phyloP scores from a whole-genome alignment of 2,888 invertebrate species.

The Calliphora vomitoria region DNA sequence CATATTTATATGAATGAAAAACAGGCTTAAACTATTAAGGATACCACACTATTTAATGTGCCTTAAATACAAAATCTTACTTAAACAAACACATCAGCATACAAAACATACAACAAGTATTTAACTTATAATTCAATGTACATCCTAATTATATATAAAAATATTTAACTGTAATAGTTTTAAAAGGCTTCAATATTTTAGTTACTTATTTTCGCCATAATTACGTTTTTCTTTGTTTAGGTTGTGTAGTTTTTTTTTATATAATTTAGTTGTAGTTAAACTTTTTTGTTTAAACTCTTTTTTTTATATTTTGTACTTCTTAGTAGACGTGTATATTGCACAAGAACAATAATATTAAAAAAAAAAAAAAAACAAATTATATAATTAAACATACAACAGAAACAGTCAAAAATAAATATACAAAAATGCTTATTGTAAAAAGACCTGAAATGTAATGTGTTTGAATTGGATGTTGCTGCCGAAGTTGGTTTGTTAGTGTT shows the following conservation, averaged over 20 bases:
- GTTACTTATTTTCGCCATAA: neutral
- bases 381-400: neutral
- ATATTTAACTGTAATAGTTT: neutral
- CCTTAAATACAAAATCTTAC: conserved; percentile 47
- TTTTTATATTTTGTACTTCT: neutral
- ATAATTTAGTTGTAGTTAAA: neutral
- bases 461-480: neutral
- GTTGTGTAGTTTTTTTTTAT: neutral
- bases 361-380: neutral
- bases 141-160: neutral
- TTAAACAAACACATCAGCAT: conserved; percentile 30
- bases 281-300: neutral
- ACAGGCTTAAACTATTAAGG: conserved; percentile 43
- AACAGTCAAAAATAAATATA: conserved; percentile 20
- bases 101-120: neutral
- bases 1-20: neutral
- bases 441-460: neutral
- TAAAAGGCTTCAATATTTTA: neutral
- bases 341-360: conserved; percentile 27
- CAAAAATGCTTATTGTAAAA: conserved; percentile 34
- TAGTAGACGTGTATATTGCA: conserved; percentile 20
- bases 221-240: neutral
- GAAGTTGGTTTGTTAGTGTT: too few relatives aligned
- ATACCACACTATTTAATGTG: conserved; percentile 63
- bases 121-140: neutral